Evolutionary conservation across 2,797 vertebrate genomes (phyloP).

Genomic region (Urocyon cinereoargenteus): DNA sequence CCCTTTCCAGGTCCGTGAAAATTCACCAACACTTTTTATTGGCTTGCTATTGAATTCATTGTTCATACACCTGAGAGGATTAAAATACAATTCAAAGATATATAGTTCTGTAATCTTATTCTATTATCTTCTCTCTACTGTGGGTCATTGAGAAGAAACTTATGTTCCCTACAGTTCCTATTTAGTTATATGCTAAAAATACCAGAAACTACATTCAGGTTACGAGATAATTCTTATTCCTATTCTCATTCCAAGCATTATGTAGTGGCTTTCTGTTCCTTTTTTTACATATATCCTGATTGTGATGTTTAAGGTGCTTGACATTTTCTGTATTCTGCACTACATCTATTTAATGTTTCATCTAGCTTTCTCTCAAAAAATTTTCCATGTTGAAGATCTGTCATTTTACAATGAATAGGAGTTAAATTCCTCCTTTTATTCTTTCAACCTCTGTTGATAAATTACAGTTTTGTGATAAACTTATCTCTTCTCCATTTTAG

Average conservation of each 20-base stretch:
- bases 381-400: slow-evolving; percentile 1
- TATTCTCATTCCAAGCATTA: neutral
- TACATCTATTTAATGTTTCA: neutral
- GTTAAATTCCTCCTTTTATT: slow-evolving; percentile 39
- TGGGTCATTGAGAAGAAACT: neutral
- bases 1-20: neutral
- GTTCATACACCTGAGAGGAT: neutral
- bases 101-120: neutral
- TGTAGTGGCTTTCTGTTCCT: neutral
- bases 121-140: neutral
- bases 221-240: neutral
- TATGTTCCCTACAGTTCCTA: neutral
- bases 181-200: neutral
- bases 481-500: slow-evolving; percentile 55
- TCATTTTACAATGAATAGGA: slow-evolving; percentile 8
- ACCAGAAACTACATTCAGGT: neutral
- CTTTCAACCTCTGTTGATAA: neutral
- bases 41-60: neutral
- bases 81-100: neutral
- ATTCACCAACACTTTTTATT: neutral
- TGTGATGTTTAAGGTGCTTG: neutral
- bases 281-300: neutral
- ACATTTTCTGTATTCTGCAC: neutral
- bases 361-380: neutral
- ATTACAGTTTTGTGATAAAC: slow-evolving; percentile 61